Evolutionary conservation across 2,797 vertebrate genomes (phyloP).

Genomic region (Galagoides demidoff): DNA sequence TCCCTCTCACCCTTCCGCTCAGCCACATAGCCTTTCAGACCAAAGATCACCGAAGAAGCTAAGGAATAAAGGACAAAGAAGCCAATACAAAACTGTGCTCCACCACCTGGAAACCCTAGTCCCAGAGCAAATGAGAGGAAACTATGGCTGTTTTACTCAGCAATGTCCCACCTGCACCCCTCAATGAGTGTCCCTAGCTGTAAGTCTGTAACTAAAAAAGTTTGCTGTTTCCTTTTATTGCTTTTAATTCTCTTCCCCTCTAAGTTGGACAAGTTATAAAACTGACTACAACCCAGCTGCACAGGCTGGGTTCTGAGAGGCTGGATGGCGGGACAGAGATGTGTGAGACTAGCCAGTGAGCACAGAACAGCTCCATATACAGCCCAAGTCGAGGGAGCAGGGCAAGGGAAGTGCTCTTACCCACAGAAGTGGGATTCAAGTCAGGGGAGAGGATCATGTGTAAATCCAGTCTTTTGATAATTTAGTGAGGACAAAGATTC

Average conservation of each 20-base stretch:
- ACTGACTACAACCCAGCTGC: too few relatives aligned
- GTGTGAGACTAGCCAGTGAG: not conserved
- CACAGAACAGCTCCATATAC: too few relatives aligned
- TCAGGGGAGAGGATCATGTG: not conserved
- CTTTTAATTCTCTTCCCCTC: too few relatives aligned
- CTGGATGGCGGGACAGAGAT: not conserved
- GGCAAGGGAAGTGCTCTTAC: not conserved
- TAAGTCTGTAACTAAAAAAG: not conserved
- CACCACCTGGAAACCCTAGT: not conserved
- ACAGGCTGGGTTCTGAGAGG: not conserved
- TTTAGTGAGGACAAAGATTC: not conserved
- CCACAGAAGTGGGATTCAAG: not conserved
- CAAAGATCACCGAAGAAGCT: constrained; percentile 87
- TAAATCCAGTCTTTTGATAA: not conserved
- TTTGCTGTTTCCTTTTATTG: too few relatives aligned
- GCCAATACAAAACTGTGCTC: constrained; percentile 66
- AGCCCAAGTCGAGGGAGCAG: not conserved
- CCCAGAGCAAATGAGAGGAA: constrained; percentile 35
- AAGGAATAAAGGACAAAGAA: constrained; percentile 70
- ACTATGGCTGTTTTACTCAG: not conserved
- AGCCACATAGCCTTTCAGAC: constrained; percentile 92
- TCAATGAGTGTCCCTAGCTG: not conserved
- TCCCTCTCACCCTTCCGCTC: constrained; percentile 95
- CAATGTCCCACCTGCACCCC: not conserved
- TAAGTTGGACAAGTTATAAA: too few relatives aligned